phyloP scores from a whole-genome alignment of 2,888 invertebrate species.

The Mechanitis messenoides region DNA sequence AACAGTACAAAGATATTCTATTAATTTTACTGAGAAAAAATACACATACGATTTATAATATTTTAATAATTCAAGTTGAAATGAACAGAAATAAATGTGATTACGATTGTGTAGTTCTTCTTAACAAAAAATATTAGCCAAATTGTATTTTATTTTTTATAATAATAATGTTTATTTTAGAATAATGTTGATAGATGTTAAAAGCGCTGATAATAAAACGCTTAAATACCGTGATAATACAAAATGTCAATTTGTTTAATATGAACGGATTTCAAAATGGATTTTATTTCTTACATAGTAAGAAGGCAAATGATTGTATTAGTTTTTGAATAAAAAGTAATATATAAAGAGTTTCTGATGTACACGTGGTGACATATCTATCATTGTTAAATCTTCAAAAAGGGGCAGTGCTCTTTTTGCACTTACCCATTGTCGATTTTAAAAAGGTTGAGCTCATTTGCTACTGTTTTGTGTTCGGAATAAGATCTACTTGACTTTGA shows the following conservation, averaged over 20 bases:
- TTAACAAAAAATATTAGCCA: no score
- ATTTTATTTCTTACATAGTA: no score
- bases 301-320: neutral
- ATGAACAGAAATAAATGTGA: no score
- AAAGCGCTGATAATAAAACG: no score
- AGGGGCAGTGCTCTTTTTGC: slow-evolving; percentile 55
- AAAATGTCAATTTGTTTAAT: no score
- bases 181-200: no score
- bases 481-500: slow-evolving; percentile 40
- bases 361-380: neutral
- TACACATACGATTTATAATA: no score
- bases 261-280: neutral
- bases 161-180: no score
- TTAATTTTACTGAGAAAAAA: neutral
- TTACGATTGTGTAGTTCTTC: no score
- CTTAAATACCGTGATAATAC: no score
- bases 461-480: slow-evolving; percentile 43
- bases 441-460: slow-evolving; percentile 63
- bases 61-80: no score
- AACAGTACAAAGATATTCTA: neutral
- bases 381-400: neutral
- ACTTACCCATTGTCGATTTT: slow-evolving; percentile 56
- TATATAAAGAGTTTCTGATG: neutral
- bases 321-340: neutral
- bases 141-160: no score